These are phyloP conservation scores for Scrobipalpa costella DNA, from an alignment of 2,888 invertebrate genomes.

Conservation along the genomic window DNA sequence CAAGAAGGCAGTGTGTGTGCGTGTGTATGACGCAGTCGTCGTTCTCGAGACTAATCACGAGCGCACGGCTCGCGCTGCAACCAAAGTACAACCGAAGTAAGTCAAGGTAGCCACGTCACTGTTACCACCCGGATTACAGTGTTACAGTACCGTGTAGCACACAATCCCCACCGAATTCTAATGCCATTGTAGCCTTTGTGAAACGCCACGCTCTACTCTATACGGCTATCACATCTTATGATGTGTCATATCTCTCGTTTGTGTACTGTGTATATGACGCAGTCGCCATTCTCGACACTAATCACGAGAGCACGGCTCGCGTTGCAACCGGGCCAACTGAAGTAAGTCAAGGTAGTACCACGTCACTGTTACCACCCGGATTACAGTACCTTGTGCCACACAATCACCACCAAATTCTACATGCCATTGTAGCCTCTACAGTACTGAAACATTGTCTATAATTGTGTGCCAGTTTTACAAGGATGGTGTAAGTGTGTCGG, in stretches of 20 bases:
- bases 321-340: slow-evolving; percentile 69
- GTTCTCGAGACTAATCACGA: slow-evolving; percentile 61
- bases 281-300: slow-evolving; percentile 52
- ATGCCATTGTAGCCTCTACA: slow-evolving; percentile 29
- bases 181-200: slow-evolving; percentile 30
- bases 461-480: slow-evolving; percentile 38
- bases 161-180: slow-evolving; percentile 19
- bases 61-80: slow-evolving; percentile 62
- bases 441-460: slow-evolving; percentile 22
- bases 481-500: slow-evolving; percentile 19
- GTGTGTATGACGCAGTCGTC: slow-evolving; percentile 39
- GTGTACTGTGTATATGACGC: slow-evolving; percentile 34
- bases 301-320: slow-evolving; percentile 61
- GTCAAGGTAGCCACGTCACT: slow-evolving; percentile 77
- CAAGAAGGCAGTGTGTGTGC: too few species aligned
- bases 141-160: slow-evolving; percentile 22
- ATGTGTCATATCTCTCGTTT: slow-evolving; percentile 5
- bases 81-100: slow-evolving; percentile 72
- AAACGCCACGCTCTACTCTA: too few species aligned
- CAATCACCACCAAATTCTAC: slow-evolving; percentile 15
- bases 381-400: slow-evolving; percentile 31
- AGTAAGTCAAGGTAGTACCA: slow-evolving; percentile 77
- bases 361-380: slow-evolving; percentile 77
- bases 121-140: slow-evolving; percentile 75
- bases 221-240: too few species aligned